A percentile compares a stretch with the other conserved stretches of the same genome.
Conservation (phyloP, 2,797 vertebrate genomes). For the Acomys russatus region DNA sequence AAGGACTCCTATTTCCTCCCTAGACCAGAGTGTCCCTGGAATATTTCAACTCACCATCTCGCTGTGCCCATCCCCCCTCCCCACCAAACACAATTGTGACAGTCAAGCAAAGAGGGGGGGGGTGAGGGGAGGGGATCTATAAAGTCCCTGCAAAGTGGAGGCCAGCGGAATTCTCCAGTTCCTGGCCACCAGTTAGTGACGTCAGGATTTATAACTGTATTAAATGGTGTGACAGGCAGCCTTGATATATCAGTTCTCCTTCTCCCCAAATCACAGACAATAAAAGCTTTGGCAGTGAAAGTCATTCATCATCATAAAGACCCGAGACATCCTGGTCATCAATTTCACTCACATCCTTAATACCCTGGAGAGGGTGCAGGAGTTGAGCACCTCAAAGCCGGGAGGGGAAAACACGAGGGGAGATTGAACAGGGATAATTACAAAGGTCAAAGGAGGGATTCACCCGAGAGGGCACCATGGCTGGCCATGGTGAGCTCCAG, state of each 20-base stretch:
- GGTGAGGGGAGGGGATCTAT: slow-evolving; percentile 77
- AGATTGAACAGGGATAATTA: slow-evolving; percentile 89
- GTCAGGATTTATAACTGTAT: slow-evolving; percentile 97
- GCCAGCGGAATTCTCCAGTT: slow-evolving; percentile 70
- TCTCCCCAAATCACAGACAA: slow-evolving; percentile 95
- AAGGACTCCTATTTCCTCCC: slow-evolving; percentile 22
- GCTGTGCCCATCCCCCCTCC: slow-evolving; percentile 1
- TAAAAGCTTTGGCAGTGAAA: slow-evolving; percentile 94
- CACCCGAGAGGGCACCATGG: slow-evolving; percentile 68
- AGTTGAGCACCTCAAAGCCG: slow-evolving; percentile 84
- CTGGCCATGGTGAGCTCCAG: background rate
- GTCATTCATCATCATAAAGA: slow-evolving; percentile 95
- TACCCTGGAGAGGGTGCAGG: slow-evolving; percentile 89
- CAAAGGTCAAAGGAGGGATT: slow-evolving; percentile 88
- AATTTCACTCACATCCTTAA: slow-evolving; percentile 96
- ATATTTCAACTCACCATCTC: slow-evolving; percentile 77
- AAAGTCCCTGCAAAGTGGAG: slow-evolving; percentile 73
- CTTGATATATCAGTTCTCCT: slow-evolving; percentile 95
- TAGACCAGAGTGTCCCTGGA: slow-evolving; percentile 60
- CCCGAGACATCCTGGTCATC: slow-evolving; percentile 93
- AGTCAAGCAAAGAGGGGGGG: slow-evolving; percentile 62
- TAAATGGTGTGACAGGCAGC: slow-evolving; percentile 95
- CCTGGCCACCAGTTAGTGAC: slow-evolving; percentile 87
- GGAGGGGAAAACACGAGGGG: slow-evolving; percentile 86
- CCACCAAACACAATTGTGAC: slow-evolving; percentile 64